Percentiles rank a stretch among this genome's conserved stretches.
These are phyloP conservation scores for Ceraclea dissimilis DNA, from an alignment of 2,888 invertebrate genomes.

Conservation along the genomic window DNA sequence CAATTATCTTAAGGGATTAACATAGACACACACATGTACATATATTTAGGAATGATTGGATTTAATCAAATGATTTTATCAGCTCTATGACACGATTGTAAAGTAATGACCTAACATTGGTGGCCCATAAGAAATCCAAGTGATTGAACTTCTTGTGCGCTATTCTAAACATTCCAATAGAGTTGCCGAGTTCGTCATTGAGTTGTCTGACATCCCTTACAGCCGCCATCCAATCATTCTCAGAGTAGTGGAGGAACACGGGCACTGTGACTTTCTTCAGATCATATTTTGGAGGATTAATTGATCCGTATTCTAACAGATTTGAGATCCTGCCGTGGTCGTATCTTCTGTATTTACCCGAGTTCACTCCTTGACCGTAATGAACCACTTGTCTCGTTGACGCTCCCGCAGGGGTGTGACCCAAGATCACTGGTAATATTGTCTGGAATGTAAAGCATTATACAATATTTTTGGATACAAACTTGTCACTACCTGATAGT, in stretches of 20 bases:
- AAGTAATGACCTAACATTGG: conserved; percentile 44
- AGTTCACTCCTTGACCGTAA: conserved; percentile 40
- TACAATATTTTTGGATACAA: no score
- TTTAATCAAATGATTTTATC: conserved; percentile 35
- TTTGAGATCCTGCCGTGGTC: conserved; percentile 44
- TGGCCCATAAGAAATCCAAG: conserved; percentile 58
- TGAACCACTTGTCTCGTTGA: conserved; percentile 46
- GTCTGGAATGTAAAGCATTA: no score
- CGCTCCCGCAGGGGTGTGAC: conserved; percentile 54
- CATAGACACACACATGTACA: no score
- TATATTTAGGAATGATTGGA: no score
- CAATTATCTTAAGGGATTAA: no score
- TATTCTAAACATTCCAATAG: conserved; percentile 42
- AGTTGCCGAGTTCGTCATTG: conserved; percentile 42
- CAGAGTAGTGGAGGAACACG: conserved; percentile 45
- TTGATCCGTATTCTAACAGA: conserved; percentile 39
- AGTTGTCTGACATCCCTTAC: conserved; percentile 43
- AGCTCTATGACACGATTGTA: conserved; percentile 44
- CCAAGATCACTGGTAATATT: conserved; percentile 50
- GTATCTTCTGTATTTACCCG: conserved; percentile 37
- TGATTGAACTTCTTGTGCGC: conserved; percentile 51
- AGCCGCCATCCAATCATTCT: conserved; percentile 50
- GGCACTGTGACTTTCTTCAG: conserved; percentile 39
- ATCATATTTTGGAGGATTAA: conserved; percentile 43
- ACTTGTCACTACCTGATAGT: no score